Conservation (phyloP, 2,888 invertebrate species). For the Lamproptera curius region DNA sequence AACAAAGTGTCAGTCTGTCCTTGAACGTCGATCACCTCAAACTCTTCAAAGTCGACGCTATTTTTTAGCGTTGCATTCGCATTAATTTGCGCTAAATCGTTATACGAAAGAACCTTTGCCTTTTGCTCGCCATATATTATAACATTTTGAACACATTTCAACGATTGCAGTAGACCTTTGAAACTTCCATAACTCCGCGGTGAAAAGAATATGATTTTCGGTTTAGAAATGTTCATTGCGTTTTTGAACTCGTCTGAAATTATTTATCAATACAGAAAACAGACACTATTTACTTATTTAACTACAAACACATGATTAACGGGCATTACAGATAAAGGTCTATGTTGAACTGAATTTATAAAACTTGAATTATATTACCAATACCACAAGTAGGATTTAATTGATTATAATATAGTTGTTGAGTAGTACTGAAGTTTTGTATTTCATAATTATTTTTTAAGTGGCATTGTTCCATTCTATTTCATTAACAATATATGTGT, state of each 20-base stretch:
- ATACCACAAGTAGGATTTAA: too few species aligned
- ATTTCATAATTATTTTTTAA: too few species aligned
- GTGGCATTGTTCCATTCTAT: too few species aligned
- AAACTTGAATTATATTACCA: too few species aligned
- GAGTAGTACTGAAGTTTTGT: too few species aligned
- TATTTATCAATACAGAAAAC: too few species aligned
- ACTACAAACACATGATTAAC: too few species aligned
- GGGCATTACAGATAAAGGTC: too few species aligned
- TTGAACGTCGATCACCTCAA: slow-evolving; percentile 25
- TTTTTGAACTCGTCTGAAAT: slow-evolving; percentile 53
- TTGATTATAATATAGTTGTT: too few species aligned
- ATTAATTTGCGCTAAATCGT: slow-evolving; percentile 33
- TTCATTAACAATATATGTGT: too few species aligned
- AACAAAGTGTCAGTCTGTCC: slow-evolving; percentile 30
- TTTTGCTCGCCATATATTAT: slow-evolving; percentile 41
- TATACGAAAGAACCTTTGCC: slow-evolving; percentile 33
- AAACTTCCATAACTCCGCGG: slow-evolving; percentile 39
- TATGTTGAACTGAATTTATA: too few species aligned
- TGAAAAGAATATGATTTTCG: slow-evolving; percentile 49
- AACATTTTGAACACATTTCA: slow-evolving; percentile 37
- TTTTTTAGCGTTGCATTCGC: slow-evolving; percentile 2
- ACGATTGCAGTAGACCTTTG: slow-evolving; percentile 30
- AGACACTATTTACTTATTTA: too few species aligned
- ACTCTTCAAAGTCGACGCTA: slow-evolving; percentile 23
- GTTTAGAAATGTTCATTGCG: slow-evolving; percentile 49